Conservation (phyloP, 2,797 vertebrate genomes). For the Brotogeris chrysoptera region DNA sequence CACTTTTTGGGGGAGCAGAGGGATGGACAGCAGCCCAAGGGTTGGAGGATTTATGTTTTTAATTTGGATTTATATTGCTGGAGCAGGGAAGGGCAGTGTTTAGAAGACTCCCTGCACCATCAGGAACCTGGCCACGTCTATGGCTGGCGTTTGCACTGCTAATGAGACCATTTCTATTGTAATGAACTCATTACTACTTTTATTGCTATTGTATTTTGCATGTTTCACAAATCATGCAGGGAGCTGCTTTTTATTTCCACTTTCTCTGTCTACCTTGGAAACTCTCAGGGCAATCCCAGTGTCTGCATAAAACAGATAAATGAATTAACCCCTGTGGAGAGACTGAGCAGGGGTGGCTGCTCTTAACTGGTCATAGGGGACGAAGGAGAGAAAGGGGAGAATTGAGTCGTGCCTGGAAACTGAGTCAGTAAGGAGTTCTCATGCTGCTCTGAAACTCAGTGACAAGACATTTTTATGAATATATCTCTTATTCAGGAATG, state of each 20-base stretch:
- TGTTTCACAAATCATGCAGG: conserved; percentile 27
- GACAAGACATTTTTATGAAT: conserved; percentile 4
- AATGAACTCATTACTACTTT: conserved; percentile 55
- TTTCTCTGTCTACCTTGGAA: conserved; percentile 10
- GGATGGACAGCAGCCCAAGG: background rate
- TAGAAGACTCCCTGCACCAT: background rate
- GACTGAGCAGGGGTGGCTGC: background rate
- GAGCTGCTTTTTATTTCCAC: conserved; percentile 17
- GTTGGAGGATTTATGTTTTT: background rate
- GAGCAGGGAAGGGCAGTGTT: background rate
- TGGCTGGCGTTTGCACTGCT: conserved; percentile 32
- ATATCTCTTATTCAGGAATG: background rate
- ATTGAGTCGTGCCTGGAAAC: background rate
- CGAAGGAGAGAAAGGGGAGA: background rate
- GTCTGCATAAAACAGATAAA: background rate
- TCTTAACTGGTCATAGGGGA: background rate
- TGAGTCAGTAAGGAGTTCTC: background rate
- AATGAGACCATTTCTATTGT: conserved; percentile 44
- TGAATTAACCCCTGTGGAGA: background rate
- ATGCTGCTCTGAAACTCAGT: background rate
- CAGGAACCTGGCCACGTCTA: background rate
- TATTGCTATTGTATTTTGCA: conserved; percentile 43
- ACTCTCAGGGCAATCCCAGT: background rate
- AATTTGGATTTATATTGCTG: background rate
- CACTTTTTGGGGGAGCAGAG: background rate